phyloP scores from a whole-genome alignment of 2,113 vertebrate species.

The Campylorhamphus procurvoides region DNA sequence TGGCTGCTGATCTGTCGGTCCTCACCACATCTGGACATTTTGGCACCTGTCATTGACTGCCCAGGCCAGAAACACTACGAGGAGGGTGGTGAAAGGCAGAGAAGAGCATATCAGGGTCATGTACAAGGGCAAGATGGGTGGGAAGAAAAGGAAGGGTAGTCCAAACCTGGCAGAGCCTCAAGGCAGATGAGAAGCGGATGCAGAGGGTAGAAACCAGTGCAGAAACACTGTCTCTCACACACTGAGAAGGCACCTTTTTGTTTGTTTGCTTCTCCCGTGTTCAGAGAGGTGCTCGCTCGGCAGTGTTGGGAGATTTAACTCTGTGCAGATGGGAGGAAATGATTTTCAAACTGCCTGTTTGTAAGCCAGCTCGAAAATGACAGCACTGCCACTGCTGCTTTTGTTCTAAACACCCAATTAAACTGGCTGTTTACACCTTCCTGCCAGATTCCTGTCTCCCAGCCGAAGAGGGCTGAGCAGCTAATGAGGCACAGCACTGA shows the following conservation, averaged over 20 bases:
- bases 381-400: slow-evolving; percentile 21
- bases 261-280: neutral
- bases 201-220: neutral
- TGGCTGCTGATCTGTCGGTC: neutral
- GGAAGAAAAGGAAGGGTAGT: neutral
- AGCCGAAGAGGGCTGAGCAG: slow-evolving; percentile 34
- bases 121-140: neutral
- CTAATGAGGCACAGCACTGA: slow-evolving; percentile 67
- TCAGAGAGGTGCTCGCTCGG: accelerated
- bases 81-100: neutral
- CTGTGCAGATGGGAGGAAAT: slow-evolving; percentile 31
- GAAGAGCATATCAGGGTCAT: accelerated
- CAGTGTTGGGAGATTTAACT: slow-evolving; percentile 1
- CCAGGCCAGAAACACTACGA: neutral
- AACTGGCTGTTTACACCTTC: slow-evolving; percentile 65
- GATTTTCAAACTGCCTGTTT: slow-evolving; percentile 46
- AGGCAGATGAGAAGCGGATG: neutral
- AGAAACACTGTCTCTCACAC: neutral
- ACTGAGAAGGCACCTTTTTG: neutral
- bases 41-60: neutral
- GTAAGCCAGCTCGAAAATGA: slow-evolving; percentile 39
- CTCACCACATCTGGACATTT: neutral
- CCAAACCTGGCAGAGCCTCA: neutral
- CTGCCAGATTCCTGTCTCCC: slow-evolving; percentile 58
- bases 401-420: slow-evolving; percentile 73